Conservation (phyloP, 1,140 invertebrate species). For the Oppia nitens region DNA sequence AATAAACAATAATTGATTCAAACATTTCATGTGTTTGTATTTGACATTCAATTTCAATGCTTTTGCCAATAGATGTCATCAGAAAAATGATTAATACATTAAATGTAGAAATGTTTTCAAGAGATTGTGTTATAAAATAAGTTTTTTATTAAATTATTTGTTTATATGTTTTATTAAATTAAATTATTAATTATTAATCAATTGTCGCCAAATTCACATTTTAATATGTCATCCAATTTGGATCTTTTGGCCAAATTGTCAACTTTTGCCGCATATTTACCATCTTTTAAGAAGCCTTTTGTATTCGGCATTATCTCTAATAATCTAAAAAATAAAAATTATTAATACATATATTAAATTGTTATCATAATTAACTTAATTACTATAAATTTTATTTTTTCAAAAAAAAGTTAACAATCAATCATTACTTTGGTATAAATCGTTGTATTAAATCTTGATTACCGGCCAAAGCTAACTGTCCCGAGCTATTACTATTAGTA, state of each 20-base stretch:
- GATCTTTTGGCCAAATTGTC: background rate
- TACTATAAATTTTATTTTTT: background rate
- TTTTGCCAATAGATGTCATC: no score
- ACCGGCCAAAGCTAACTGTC: conserved; percentile 5
- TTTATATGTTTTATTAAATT: no score
- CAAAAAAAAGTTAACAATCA: background rate
- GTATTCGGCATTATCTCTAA: background rate
- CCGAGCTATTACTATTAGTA: background rate
- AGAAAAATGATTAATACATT: no score
- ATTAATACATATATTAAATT: background rate
- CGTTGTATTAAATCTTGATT: background rate
- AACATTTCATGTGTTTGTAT: no score
- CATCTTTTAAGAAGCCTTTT: background rate
- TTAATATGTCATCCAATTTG: background rate
- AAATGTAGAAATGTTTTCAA: no score
- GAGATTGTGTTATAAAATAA: no score
- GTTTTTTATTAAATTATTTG: no score
- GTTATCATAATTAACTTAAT: no score
- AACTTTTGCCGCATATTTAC: background rate
- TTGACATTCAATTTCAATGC: no score
- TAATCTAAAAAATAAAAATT: background rate
- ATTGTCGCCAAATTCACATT: background rate
- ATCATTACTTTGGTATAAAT: background rate
- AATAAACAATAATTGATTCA: no score
- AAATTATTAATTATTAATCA: no score